phyloP scores from a whole-genome alignment of 2,888 invertebrate species.

The Calliphora vomitoria region DNA sequence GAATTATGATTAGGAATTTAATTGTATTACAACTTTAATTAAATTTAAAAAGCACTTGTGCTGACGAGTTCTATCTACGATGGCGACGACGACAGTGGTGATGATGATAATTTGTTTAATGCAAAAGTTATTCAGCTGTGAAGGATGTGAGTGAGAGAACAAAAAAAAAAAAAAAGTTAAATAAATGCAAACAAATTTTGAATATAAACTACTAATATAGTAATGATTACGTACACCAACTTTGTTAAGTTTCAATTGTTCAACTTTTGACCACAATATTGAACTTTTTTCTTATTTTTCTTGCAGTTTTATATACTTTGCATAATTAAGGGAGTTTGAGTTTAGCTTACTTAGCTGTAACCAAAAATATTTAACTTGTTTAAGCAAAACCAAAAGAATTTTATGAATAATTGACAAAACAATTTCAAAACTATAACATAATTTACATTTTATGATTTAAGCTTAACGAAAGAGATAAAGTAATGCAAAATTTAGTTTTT shows the following conservation, averaged over 20 bases:
- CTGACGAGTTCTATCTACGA: constrained; percentile 54
- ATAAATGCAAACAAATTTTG: constrained; percentile 11
- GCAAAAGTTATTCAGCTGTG: constrained; percentile 82
- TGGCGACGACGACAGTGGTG: constrained; percentile 36
- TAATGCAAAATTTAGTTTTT: constrained; percentile 21
- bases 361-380: constrained; percentile 30
- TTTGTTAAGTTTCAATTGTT: constrained; percentile 20
- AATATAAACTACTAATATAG: constrained; percentile 28
- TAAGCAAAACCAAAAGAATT: constrained; percentile 54
- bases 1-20: constrained; percentile 73
- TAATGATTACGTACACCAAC: constrained; percentile 45
- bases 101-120: constrained; percentile 78
- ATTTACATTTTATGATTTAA: constrained; percentile 67
- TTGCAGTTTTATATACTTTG: constrained; percentile 5
- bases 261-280: constrained; percentile 60
- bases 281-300: constrained; percentile 40
- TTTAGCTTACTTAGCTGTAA: not conserved
- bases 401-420: constrained; percentile 35
- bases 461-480: not conserved
- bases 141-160: constrained; percentile 79
- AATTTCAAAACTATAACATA: constrained; percentile 51
- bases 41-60: constrained; percentile 72
- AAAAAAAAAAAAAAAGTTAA: no score
- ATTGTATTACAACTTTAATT: constrained; percentile 74
- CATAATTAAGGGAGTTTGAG: constrained; percentile 55